A percentile compares a stretch with the other conserved stretches of the same genome.
These are phyloP conservation scores for Apamea anceps DNA, from an alignment of 2,888 invertebrate genomes.

Conservation along the genomic window DNA sequence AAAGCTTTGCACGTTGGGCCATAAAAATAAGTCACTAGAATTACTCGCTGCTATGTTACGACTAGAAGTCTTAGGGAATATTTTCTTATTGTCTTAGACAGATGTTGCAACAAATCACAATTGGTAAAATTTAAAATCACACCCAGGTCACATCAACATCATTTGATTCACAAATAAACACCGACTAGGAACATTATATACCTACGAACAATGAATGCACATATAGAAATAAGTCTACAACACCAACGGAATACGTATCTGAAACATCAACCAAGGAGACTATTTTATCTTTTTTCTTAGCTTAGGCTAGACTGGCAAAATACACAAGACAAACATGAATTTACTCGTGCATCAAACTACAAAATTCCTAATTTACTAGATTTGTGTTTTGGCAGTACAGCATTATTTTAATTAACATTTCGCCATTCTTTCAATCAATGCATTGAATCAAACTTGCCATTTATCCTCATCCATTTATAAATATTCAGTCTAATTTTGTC, in stretches of 20 bases:
- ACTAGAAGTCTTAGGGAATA: constrained; percentile 33
- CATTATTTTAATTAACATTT: constrained; percentile 80
- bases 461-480: constrained; percentile 43
- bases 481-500: constrained; percentile 35
- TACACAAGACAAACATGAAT: constrained; percentile 73
- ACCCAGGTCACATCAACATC: constrained; percentile 90
- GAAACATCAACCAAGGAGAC: constrained; percentile 72
- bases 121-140: constrained; percentile 84
- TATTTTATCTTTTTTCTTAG: constrained; percentile 86
- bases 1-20: constrained; percentile 62
- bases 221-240: constrained; percentile 75
- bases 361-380: constrained; percentile 66
- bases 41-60: constrained; percentile 38
- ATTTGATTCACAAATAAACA: constrained; percentile 77
- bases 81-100: constrained; percentile 54
- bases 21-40: constrained; percentile 45
- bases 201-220: constrained; percentile 80
- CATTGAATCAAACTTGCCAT: constrained; percentile 35
- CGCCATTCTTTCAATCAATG: constrained; percentile 80
- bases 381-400: constrained; percentile 88
- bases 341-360: constrained; percentile 53
- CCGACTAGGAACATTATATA: constrained; percentile 75
- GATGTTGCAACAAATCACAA: constrained; percentile 80
- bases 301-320: constrained; percentile 89
- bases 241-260: constrained; percentile 72